Conservation (phyloP, 2,888 invertebrate genomes). For the Caenorhabditis wallacei region DNA sequence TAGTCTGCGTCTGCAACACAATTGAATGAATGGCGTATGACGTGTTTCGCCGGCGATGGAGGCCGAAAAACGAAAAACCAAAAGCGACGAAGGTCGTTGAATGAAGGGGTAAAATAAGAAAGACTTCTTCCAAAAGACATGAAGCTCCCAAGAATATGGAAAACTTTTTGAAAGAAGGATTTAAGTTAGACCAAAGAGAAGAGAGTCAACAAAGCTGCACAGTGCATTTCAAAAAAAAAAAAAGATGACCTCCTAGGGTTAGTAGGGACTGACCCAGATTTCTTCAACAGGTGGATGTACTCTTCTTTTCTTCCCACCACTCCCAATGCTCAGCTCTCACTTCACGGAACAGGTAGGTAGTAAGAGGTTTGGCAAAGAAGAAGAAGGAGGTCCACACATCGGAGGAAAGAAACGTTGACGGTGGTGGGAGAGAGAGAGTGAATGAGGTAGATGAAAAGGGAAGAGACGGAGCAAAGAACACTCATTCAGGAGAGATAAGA, state of each 20-base stretch:
- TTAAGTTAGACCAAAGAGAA: neutral
- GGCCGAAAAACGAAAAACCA: constrained; percentile 57
- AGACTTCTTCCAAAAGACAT: constrained; percentile 16
- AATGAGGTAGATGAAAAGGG: constrained; percentile 29
- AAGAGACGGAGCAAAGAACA: constrained; percentile 58
- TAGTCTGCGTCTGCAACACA: constrained; percentile 51
- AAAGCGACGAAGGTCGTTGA: constrained; percentile 63
- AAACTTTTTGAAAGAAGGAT: neutral
- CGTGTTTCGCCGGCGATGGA: constrained; percentile 42
- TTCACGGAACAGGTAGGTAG: constrained; percentile 66
- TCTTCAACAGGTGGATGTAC: constrained; percentile 36
- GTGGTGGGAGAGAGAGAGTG: constrained; percentile 36
- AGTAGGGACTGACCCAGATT: constrained; percentile 31
- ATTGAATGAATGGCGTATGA: constrained; percentile 40
- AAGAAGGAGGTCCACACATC: constrained; percentile 55
- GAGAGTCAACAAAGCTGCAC: neutral
- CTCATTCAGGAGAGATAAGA: constrained; percentile 43
- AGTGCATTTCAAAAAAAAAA: constrained; percentile 23
- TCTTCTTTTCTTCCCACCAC: constrained; percentile 15
- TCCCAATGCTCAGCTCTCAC: constrained; percentile 48
- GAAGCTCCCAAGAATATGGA: constrained; percentile 4
- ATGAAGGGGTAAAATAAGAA: constrained; percentile 37
- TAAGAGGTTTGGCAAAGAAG: constrained; percentile 62
- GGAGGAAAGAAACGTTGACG: constrained; percentile 50
- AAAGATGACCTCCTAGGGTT: constrained; percentile 3